Evolutionary conservation across 2,888 invertebrate genomes (phyloP).

Genomic region (Platycheirus albimanus): DNA sequence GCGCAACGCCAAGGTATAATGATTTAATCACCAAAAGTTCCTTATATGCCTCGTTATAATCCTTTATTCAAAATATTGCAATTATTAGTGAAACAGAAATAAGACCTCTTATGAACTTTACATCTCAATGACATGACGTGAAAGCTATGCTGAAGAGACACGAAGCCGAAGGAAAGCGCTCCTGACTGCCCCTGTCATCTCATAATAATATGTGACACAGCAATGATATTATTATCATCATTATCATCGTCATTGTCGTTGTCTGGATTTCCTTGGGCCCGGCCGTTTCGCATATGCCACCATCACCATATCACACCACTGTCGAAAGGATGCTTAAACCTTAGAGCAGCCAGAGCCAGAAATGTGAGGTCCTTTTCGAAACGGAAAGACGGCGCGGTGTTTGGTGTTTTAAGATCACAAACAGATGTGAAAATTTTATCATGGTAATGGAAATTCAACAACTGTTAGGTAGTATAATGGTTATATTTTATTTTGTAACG

Average conservation of each 20-base stretch:
- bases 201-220: constrained; percentile 13
- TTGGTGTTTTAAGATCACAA: constrained; percentile 48
- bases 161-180: neutral
- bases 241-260: constrained; percentile 46
- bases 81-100: constrained; percentile 35
- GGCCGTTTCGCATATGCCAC: neutral
- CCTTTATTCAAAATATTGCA: constrained; percentile 33
- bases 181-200: constrained; percentile 3
- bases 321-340: constrained; percentile 26
- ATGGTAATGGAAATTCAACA: constrained; percentile 71
- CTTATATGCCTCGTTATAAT: constrained; percentile 36
- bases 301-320: too few relatives aligned
- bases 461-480: constrained; percentile 66
- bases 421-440: constrained; percentile 55
- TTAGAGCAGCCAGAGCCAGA: constrained; percentile 1
- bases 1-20: constrained; percentile 47
- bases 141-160: neutral
- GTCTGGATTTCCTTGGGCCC: constrained; percentile 16
- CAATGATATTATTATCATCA: constrained; percentile 14
- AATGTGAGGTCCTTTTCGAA: neutral
- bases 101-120: constrained; percentile 21
- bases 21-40: constrained; percentile 56
- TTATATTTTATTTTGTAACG: constrained; percentile 70
- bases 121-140: constrained; percentile 1
- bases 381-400: neutral